phyloP scores from a whole-genome alignment of 2,113 vertebrate genomes.

The Actenoides lindsayi region DNA sequence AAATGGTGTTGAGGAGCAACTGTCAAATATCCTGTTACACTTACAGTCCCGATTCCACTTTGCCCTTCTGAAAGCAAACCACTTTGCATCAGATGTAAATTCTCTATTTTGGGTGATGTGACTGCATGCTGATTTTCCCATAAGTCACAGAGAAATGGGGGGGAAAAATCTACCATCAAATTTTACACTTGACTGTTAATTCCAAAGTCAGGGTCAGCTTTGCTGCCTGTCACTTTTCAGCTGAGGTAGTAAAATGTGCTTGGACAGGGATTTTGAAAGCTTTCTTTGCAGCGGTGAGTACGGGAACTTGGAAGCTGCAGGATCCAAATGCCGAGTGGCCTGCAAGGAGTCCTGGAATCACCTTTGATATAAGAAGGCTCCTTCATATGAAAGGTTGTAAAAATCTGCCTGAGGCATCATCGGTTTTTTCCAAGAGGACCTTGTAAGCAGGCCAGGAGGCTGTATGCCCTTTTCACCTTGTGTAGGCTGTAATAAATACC shows the following conservation, averaged over 20 bases:
- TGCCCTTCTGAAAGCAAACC: background rate
- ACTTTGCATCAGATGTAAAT: background rate
- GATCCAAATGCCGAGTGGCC: background rate
- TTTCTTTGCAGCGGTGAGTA: background rate
- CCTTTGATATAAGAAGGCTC: background rate
- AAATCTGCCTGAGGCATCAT: background rate
- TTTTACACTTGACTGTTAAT: background rate
- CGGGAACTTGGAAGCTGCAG: background rate
- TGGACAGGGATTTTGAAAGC: background rate
- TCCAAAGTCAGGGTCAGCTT: background rate
- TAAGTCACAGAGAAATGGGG: fast-evolving
- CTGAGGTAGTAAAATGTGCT: background rate
- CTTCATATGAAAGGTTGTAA: background rate
- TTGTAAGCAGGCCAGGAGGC: background rate
- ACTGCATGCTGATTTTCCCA: background rate
- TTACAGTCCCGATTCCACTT: background rate
- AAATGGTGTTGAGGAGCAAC: background rate
- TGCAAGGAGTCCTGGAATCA: background rate
- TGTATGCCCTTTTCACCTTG: background rate
- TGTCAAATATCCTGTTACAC: background rate
- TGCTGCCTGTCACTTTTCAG: background rate
- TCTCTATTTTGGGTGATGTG: background rate
- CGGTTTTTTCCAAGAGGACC: background rate
- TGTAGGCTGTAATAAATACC: background rate
- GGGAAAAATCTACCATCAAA: background rate